Conservation (phyloP, 2,113 vertebrate genomes). For the Acrocephalus arundinaceus region DNA sequence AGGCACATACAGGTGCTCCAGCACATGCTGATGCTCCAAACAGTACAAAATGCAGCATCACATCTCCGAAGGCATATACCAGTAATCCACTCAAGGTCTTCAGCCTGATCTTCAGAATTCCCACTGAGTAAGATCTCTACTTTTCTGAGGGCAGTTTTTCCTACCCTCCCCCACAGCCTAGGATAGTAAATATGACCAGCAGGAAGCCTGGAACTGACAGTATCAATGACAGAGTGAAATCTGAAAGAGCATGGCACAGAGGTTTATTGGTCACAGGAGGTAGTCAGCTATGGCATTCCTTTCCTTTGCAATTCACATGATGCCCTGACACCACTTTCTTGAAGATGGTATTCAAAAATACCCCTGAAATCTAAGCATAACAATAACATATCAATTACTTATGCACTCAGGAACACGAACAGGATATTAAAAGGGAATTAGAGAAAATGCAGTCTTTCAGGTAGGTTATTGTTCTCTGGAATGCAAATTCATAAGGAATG, state of each 20-base stretch:
- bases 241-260: neutral
- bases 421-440: slow-evolving; percentile 53
- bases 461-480: slow-evolving; percentile 36
- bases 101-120: neutral
- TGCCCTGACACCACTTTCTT: neutral
- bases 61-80: neutral
- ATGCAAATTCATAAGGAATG: slow-evolving; percentile 23
- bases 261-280: slow-evolving; percentile 1
- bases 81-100: neutral
- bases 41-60: neutral
- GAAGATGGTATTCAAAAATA: slow-evolving; percentile 22
- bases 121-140: neutral
- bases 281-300: slow-evolving; percentile 12
- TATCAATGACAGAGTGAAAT: neutral
- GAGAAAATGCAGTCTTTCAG: slow-evolving; percentile 25
- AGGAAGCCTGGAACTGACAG: slow-evolving; percentile 5
- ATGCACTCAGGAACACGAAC: slow-evolving; percentile 5
- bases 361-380: neutral
- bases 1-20: neutral
- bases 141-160: neutral
- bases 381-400: slow-evolving; percentile 26
- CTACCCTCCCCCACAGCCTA: neutral
- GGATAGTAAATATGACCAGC: neutral
- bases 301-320: neutral
- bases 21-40: neutral